Evolutionary conservation across 2,888 invertebrate species (phyloP).

Genomic region (Buathra laborator): DNA sequence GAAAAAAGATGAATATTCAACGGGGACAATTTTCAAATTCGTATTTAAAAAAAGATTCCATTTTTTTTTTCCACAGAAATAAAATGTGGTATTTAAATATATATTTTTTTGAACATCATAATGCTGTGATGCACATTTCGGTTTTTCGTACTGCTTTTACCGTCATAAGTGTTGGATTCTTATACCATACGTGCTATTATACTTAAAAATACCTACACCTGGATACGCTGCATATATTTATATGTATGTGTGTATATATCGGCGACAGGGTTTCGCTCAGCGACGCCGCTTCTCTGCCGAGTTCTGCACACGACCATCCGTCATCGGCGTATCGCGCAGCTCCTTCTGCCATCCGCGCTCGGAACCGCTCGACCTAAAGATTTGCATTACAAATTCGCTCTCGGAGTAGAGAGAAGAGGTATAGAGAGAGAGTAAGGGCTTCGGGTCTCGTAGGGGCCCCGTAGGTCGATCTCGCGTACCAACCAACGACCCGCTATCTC

Average conservation of each 20-base stretch:
- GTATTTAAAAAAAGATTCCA: too few species aligned
- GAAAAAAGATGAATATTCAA: background rate
- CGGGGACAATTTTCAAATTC: background rate
- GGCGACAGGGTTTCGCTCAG: conserved; percentile 20
- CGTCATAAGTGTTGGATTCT: background rate
- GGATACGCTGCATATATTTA: background rate
- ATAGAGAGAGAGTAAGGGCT: conserved; percentile 25
- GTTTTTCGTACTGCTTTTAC: background rate
- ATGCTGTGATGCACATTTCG: background rate
- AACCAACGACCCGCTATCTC: conserved; percentile 35
- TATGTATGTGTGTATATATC: background rate
- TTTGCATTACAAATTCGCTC: conserved; percentile 83
- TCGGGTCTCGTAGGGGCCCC: conserved; percentile 44
- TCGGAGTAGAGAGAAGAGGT: conserved; percentile 69
- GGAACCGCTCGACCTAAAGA: conserved; percentile 73
- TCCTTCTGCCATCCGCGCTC: conserved; percentile 64
- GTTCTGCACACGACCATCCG: conserved; percentile 68
- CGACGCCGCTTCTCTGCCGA: conserved; percentile 32
- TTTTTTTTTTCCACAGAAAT: too few species aligned
- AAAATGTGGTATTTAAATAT: too few species aligned
- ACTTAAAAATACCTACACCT: background rate
- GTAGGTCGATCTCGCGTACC: conserved; percentile 44
- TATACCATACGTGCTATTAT: background rate
- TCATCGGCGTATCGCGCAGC: conserved; percentile 70
- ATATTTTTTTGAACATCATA: background rate